Evolutionary conservation across 2,888 invertebrate genomes (phyloP).

Genomic region (Smittia aterrima): DNA sequence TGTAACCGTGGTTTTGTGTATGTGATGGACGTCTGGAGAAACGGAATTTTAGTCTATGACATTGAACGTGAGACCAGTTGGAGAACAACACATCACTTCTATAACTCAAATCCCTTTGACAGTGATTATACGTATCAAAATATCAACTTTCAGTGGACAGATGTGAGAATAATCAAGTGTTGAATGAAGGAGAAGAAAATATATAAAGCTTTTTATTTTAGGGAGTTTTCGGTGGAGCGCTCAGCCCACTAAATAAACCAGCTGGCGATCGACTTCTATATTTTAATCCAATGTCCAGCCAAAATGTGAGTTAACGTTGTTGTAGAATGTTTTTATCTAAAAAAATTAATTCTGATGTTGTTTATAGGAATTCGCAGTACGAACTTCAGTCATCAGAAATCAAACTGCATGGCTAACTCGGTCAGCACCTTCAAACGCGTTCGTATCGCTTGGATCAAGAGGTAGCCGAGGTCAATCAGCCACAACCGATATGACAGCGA

Average conservation of each 20-base stretch:
- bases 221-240: slow-evolving; percentile 72
- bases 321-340: neutral
- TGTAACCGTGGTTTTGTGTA: slow-evolving; percentile 63
- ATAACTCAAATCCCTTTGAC: slow-evolving; percentile 54
- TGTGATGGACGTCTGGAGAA: slow-evolving; percentile 65
- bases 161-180: slow-evolving; percentile 47
- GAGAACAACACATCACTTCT: slow-evolving; percentile 51
- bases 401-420: slow-evolving; percentile 56
- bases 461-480: slow-evolving; percentile 68
- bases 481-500: slow-evolving; percentile 67
- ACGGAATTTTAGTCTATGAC: slow-evolving; percentile 54
- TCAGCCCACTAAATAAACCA: slow-evolving; percentile 57
- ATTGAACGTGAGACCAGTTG: slow-evolving; percentile 50
- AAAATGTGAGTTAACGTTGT: slow-evolving; percentile 52
- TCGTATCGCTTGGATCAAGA: slow-evolving; percentile 54
- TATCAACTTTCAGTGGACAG: slow-evolving; percentile 76
- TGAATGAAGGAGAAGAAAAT: too few relatives aligned
- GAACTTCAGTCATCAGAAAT: slow-evolving; percentile 64
- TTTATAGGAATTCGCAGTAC: slow-evolving; percentile 66
- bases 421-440: slow-evolving; percentile 48
- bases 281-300: slow-evolving; percentile 81
- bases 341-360: neutral
- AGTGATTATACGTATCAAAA: slow-evolving; percentile 73
- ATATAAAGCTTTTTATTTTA: too few relatives aligned
- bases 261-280: slow-evolving; percentile 64